Percentiles rank a stretch among this genome's conserved stretches.
Conservation (phyloP, 2,888 invertebrate genomes). For the Lithosia quadra region DNA sequence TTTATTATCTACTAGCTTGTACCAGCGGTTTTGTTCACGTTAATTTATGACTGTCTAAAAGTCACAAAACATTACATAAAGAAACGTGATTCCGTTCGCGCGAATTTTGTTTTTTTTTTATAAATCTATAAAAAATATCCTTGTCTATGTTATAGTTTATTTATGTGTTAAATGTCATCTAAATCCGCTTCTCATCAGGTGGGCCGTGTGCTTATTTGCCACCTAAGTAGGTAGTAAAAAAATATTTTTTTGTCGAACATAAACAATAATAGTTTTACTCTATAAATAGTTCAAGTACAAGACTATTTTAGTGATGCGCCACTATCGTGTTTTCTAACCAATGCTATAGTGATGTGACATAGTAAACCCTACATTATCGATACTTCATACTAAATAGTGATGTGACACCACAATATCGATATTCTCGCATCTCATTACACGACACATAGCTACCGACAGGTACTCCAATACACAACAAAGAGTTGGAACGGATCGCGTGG, state of each 20-base stretch:
- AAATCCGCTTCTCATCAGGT: background rate
- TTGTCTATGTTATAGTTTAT: too few relatives aligned
- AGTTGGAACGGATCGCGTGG: constrained; percentile 46
- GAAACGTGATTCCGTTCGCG: background rate
- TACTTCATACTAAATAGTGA: background rate
- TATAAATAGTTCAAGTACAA: too few relatives aligned
- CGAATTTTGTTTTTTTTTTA: too few relatives aligned
- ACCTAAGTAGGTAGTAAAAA: too few relatives aligned
- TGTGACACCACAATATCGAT: constrained; percentile 41
- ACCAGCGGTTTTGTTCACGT: background rate
- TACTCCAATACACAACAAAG: constrained; percentile 55
- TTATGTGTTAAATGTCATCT: too few relatives aligned
- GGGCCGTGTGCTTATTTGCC: too few relatives aligned
- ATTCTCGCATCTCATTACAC: constrained; percentile 54
- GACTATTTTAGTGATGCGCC: too few relatives aligned
- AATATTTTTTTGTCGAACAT: too few relatives aligned
- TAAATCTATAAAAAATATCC: too few relatives aligned
- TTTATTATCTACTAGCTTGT: background rate
- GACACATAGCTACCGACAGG: constrained; percentile 62
- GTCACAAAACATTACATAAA: background rate
- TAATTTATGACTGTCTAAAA: background rate
- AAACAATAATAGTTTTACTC: too few relatives aligned
- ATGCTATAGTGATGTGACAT: background rate
- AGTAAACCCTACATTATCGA: background rate
- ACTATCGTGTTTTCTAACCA: too few relatives aligned